Base-by-base conservation (phyloP, 1,140 invertebrate species). In the Sinonovacula constricta region DNA sequence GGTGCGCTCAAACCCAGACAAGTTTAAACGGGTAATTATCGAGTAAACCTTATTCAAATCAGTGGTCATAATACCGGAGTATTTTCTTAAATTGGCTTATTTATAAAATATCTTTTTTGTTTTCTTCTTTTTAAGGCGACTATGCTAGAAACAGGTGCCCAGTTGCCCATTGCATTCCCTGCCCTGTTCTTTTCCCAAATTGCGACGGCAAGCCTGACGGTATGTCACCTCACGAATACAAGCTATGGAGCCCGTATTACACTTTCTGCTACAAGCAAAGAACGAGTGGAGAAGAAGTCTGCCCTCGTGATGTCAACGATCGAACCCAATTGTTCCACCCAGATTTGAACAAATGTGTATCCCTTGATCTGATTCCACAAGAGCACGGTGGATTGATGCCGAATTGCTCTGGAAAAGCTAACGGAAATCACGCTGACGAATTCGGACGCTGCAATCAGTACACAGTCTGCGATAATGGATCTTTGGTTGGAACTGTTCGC, bases 261-360 rank as follows among this genome's bases (percentile, higher is more conserved):
- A 70, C 77, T n/a, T 31, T 79, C 15, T 82, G 81, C 49, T 75
- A 79, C 34, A 67, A 68, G 39, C 76, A 79, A 26, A 57, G 81
- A 67, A 70, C 59, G n/a, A 28, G 76, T 18, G 66, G 57, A 3
- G 33, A 66, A n/a, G 67, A 69, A 2, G 34, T 66, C 7, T 82
- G 81, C 59, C 26, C 56, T 18, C 15, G 28, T n/a, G 71, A 71
- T 39, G 62, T 26, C 14, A 26, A 54, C 30, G 67, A 56, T 12
- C 54, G 36, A 49, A 66, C 51, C 53, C 67, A 77, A n/a, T n/a
- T 71, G n/a, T 77, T 69, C 53, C 54, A 53, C 26, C 59, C 74
- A 26, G 62, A 81, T 31, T 18, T 24, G n/a, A 69, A 69, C 30
- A 39, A 71, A 22, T 81, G 80, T 36, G 67, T 57, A 2, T 62